Percentiles rank a stretch among this genome's conserved stretches.
Evolutionary conservation across 2,797 vertebrate genomes (phyloP).

Genomic region (Dendrocincla tyrannina): DNA sequence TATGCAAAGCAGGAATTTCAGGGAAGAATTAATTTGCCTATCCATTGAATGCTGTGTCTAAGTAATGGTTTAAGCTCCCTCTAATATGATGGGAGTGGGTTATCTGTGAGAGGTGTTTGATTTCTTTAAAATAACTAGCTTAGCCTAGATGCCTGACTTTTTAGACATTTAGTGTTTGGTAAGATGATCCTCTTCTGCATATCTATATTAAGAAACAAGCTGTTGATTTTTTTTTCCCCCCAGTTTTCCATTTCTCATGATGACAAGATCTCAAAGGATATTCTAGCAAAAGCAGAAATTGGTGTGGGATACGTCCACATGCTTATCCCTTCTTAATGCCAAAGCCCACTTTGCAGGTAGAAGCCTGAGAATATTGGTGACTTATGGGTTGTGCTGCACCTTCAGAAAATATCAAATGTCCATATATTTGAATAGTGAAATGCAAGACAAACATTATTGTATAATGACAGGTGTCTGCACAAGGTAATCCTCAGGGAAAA

Average conservation of each 20-base stretch:
- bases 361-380: neutral
- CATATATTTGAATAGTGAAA: neutral
- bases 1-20: neutral
- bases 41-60: neutral
- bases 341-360: neutral
- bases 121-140: neutral
- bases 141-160: neutral
- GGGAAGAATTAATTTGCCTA: neutral
- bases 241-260: neutral
- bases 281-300: neutral
- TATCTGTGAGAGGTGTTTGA: neutral
- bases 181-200: neutral
- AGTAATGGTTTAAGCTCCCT: neutral
- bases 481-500: neutral
- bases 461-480: neutral
- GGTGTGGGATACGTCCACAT: accelerated
- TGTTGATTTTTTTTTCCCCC: neutral
- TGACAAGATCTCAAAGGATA: neutral
- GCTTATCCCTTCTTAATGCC: neutral
- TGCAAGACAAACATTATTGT: neutral
- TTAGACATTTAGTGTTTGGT: neutral
- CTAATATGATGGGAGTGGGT: neutral
- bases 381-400: neutral
- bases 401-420: neutral
- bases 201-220: neutral